Percentiles rank a stretch among this genome's conserved stretches.
phyloP scores from a whole-genome alignment of 2,888 invertebrate genomes.

The Myopa testacea region DNA sequence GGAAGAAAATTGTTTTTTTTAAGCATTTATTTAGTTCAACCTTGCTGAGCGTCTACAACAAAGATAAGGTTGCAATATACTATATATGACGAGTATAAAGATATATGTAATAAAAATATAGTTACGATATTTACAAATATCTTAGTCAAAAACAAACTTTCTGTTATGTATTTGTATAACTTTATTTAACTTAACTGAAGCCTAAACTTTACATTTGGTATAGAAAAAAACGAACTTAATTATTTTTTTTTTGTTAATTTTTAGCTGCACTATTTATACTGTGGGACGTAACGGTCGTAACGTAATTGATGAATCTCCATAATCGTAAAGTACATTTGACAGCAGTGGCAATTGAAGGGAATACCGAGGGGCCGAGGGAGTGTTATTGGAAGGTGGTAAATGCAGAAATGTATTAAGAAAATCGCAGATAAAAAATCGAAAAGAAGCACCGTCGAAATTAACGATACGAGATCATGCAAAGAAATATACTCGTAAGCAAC shows the following conservation, averaged over 20 bases:
- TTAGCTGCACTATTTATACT: neutral
- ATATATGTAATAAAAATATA: too few species aligned
- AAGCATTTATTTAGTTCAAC: too few species aligned
- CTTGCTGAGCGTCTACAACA: too few species aligned
- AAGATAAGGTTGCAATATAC: too few species aligned
- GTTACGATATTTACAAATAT: too few species aligned
- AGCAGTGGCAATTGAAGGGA: neutral
- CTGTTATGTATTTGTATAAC: too few species aligned
- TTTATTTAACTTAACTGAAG: too few species aligned
- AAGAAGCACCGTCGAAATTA: neutral
- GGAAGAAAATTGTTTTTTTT: too few species aligned
- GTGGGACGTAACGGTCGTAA: neutral
- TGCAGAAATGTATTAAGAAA: neutral
- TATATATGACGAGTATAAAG: too few species aligned
- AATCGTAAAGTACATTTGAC: conserved; percentile 7
- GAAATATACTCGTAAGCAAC: neutral
- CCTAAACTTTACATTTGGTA: too few species aligned
- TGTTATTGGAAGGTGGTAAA: too few species aligned
- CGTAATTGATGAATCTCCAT: conserved; percentile 4
- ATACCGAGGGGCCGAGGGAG: neutral
- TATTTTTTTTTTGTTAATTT: neutral
- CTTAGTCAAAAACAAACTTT: too few species aligned
- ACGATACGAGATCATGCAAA: neutral
- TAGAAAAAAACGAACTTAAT: neutral
- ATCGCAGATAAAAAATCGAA: neutral